phyloP scores from a whole-genome alignment of 1,140 invertebrate genomes.

The Drosophila nigromelanica region DNA sequence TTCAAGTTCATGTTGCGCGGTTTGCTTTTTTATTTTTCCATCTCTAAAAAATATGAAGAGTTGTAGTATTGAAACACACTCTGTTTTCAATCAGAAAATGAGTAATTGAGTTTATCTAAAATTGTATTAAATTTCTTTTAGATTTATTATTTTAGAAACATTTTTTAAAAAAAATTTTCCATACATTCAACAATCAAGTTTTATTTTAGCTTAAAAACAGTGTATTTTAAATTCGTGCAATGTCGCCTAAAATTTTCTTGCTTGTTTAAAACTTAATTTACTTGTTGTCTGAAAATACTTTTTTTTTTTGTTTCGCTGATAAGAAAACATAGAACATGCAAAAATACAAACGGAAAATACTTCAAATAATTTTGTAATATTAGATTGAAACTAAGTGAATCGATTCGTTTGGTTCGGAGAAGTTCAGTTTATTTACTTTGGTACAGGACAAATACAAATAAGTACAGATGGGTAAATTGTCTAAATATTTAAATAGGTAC shows the following conservation, averaged over 20 bases:
- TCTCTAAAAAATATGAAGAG: too few species aligned
- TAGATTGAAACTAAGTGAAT: not conserved
- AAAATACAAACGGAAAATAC: not conserved
- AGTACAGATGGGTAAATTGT: conserved; percentile 32
- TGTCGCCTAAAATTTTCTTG: too few species aligned
- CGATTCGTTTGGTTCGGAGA: not conserved
- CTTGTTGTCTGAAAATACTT: conserved; percentile 15
- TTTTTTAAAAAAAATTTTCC: too few species aligned
- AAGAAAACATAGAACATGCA: conserved; percentile 1
- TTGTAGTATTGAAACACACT: too few species aligned
- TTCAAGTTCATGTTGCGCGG: not conserved
- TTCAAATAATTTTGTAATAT: not conserved
- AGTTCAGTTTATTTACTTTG: conserved; percentile 31
- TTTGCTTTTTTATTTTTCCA: not conserved
- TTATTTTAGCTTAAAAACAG: not conserved
- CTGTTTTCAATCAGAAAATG: too few species aligned
- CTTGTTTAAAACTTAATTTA: conserved; percentile 2
- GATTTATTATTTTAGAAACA: too few species aligned
- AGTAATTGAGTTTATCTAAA: too few species aligned
- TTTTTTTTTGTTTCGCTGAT: conserved; percentile 23
- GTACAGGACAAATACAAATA: conserved; percentile 21
- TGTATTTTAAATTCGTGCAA: not conserved
- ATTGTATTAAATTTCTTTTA: too few species aligned
- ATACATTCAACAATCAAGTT: too few species aligned
- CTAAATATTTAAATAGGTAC: conserved; percentile 31